Base-by-base conservation (phyloP, 1,140 invertebrate species). In the Antheraea pernyi region DNA sequence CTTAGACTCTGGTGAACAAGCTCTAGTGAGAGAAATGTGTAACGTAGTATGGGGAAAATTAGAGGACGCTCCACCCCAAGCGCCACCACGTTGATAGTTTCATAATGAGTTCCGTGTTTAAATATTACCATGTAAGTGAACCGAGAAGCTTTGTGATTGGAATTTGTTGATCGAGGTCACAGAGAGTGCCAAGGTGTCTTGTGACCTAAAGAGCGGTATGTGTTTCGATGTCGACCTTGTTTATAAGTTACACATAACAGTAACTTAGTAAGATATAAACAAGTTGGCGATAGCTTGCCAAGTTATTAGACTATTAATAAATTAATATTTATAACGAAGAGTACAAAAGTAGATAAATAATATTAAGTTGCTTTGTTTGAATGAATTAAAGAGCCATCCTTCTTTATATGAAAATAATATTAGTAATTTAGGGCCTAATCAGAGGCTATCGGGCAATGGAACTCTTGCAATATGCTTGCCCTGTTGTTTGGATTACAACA, bases 1-100 rank as follows among this genome's bases (percentile, higher is more conserved):
- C 75, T 95, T 98, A 85, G 97, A 97, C 81, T 96, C 98, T 75
- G 96, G 97, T 8, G 98, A 99, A 87, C 98, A 98, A 86, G 98
- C 98, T 11, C 94, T 99, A 65, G 97, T 99, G 30, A 94, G 97
- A 76, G 98, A 99, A 93, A 99, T 99, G 98, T 99, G 98, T 92
- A 99, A 99, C 93, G 98, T 99, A 18, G 94, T 94, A 18, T 94
- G 94, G 94, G 93, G 94, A 37, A 94, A 94, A 79, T 75, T 94
- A 30, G 94, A 94, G 78, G 93, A 94, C 10, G 92, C 89, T 39
- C 93, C 93, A 10, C 85, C 89, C 1, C 88, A 86, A 53, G 85
- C 88, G 8, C 90, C 88, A 5, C 88, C 88, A 30, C 90, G 86
- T 77, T 91, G 82, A 83, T 68, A n/a, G 16, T 59, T 48, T 30